Percentiles rank a stretch among this genome's conserved stretches.
Evolutionary conservation across 2,888 invertebrate genomes (phyloP).

Genomic region (Drosophila trichaetosa): DNA sequence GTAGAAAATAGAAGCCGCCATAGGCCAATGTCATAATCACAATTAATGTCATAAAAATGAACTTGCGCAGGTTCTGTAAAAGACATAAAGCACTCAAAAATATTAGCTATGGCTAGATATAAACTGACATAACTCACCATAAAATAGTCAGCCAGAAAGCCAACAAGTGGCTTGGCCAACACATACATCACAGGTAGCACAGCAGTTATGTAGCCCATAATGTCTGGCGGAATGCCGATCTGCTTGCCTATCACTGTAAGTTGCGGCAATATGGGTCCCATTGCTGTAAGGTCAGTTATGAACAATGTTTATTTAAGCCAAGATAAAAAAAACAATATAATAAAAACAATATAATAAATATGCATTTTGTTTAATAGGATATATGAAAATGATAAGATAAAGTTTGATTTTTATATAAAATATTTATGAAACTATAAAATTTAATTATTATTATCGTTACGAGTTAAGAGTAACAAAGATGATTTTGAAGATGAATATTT

Average conservation of each 20-base stretch:
- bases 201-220: constrained; percentile 92
- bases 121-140: constrained; percentile 83
- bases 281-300: constrained; percentile 86
- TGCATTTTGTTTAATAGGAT: background rate
- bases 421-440: too few relatives aligned
- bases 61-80: constrained; percentile 86
- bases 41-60: constrained; percentile 89
- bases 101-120: background rate
- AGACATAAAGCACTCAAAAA: background rate
- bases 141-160: constrained; percentile 91
- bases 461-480: background rate
- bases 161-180: constrained; percentile 91
- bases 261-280: constrained; percentile 93
- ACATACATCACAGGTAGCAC: constrained; percentile 91
- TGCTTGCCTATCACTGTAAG: constrained; percentile 91
- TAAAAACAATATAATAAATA: background rate
- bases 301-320: background rate
- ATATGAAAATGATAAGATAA: background rate
- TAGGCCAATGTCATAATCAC: constrained; percentile 88
- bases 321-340: background rate
- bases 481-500: background rate
- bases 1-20: constrained; percentile 89
- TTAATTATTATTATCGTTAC: background rate
- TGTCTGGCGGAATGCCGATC: constrained; percentile 90
- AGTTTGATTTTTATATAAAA: background rate